These are phyloP conservation scores for Ennomos fuscantarius DNA, from an alignment of 2,888 invertebrate genomes.

Conservation along the genomic window DNA sequence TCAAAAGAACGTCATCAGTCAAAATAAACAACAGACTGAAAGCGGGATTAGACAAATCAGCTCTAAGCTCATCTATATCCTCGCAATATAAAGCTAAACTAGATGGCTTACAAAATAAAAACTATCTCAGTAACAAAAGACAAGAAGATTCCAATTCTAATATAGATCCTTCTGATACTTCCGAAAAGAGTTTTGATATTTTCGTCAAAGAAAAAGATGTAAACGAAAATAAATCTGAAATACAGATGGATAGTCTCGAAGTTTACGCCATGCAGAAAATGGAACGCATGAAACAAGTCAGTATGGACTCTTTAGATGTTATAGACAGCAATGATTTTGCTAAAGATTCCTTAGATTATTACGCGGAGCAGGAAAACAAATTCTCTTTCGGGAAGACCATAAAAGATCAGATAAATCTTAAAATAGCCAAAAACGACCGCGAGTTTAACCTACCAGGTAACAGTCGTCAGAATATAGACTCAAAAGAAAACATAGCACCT, in stretches of 20 bases:
- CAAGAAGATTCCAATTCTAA: constrained; percentile 74
- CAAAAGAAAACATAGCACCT: constrained; percentile 75
- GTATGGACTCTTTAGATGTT: constrained; percentile 82
- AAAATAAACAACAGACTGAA: constrained; percentile 83
- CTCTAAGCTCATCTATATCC: constrained; percentile 72
- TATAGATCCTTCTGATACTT: constrained; percentile 65
- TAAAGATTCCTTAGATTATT: constrained; percentile 80
- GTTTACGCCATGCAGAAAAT: constrained; percentile 78
- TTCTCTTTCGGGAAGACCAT: constrained; percentile 57
- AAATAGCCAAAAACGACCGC: constrained; percentile 59
- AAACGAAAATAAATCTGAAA: constrained; percentile 85
- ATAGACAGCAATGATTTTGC: constrained; percentile 75
- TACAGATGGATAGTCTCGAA: constrained; percentile 87
- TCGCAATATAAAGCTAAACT: constrained; percentile 81
- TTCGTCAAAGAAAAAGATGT: constrained; percentile 86
- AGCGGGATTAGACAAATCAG: constrained; percentile 72
- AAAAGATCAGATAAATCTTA: constrained; percentile 69
- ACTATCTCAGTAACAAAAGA: constrained; percentile 66
- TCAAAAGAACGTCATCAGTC: constrained; percentile 87
- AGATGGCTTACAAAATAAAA: constrained; percentile 79
- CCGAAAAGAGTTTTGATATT: constrained; percentile 85
- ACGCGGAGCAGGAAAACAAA: constrained; percentile 75
- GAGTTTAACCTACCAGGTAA: constrained; percentile 54
- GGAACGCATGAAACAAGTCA: constrained; percentile 74
- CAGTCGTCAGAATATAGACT: constrained; percentile 55